These are phyloP conservation scores for Pecten maximus DNA, from an alignment of 2,888 invertebrate genomes.

Conservation along the genomic window DNA sequence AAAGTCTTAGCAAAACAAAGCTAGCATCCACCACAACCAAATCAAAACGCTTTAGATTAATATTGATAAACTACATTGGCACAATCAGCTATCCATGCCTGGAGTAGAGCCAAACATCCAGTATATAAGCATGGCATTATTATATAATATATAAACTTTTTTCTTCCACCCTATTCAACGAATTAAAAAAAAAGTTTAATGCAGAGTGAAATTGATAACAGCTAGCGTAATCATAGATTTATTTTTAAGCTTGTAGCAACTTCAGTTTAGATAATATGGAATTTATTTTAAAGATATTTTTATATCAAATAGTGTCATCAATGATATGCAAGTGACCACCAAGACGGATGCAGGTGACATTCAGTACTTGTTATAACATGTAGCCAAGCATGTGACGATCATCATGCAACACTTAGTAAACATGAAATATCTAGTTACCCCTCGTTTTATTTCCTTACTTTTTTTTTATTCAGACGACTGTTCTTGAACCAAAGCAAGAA, in stretches of 20 bases:
- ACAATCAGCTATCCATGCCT: not conserved
- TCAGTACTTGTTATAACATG: not conserved
- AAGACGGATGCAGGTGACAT: not conserved
- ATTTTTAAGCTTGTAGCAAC: not conserved
- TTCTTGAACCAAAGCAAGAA: no score
- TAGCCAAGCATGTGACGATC: not conserved
- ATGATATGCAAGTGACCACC: not conserved
- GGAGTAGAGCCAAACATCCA: not conserved
- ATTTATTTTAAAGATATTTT: not conserved
- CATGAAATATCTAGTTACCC: no score
- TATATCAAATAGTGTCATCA: no score
- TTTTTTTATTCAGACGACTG: no score
- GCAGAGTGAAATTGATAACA: not conserved
- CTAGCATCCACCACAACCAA: not conserved
- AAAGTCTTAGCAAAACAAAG: not conserved
- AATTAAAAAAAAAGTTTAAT: not conserved
- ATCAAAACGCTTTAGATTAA: not conserved
- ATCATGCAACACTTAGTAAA: not conserved
- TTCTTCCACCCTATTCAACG: not conserved
- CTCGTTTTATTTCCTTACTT: no score
- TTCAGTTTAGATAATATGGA: not conserved
- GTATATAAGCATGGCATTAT: not conserved
- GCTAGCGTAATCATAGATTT: not conserved
- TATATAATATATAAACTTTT: not conserved
- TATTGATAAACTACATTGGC: not conserved